Evolutionary conservation across 2,888 invertebrate genomes (phyloP), one percentile per base, ranked within the genome.

Genomic region (Leptinotarsa juncta): DNA sequence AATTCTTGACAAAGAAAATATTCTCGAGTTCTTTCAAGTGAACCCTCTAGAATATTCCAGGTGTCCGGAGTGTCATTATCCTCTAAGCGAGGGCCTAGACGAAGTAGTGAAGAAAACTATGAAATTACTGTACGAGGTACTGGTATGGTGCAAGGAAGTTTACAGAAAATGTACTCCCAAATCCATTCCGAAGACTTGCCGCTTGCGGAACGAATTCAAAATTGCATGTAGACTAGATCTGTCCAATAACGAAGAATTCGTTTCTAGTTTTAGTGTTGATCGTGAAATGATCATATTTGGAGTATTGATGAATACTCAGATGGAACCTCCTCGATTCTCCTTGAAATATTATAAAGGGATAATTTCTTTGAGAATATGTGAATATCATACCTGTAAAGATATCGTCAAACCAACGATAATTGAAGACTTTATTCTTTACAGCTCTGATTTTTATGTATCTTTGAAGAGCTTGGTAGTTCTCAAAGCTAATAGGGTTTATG

Each of bases 401-500:
- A 67, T 81, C 23, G 74, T 77, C 5, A 81, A 78, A 65, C 79
- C 81, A 12, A 83, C 82, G 14, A 78, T 71, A 32, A 78, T 81
- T 73, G 78, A 74, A 7, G 72, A 78, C 1, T 65, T 69, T 20
- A 79, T 84, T 32, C 66, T 74, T 5, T 83, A 83, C 67, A 78
- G 81, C 72, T 79, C 74, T n/a, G 73, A 78, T 68, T 70, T 79
- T 50, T 84, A 82, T 76, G 76, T 84, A 49, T 73, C 80, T 18
- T 75, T 84, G 14, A 74, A 81, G 42, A 77, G 80, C 67, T 69
- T 84, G 3, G 79, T 84, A 20, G 78, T 80, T 65, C 79, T 86
- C 53, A 82, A 83, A 67, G 80, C 82, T 23, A 78, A 81, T 69
- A 78, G 79, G 49, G 70, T 80, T 14, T 87, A 86, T 74, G 80